phyloP scores from a whole-genome alignment of 2,797 vertebrate genomes.

The Pitangus sulphuratus region DNA sequence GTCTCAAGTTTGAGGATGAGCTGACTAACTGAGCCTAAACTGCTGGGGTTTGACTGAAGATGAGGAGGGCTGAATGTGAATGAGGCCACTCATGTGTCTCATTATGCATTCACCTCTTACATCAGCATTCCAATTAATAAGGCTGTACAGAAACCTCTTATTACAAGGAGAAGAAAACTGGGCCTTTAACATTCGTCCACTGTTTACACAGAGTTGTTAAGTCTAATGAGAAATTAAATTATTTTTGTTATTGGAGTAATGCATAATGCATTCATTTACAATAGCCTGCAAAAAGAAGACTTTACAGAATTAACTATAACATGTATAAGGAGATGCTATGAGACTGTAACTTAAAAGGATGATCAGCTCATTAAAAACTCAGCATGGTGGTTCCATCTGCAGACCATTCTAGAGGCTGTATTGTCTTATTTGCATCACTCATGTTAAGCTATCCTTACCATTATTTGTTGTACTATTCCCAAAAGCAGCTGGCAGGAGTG shows the following conservation, averaged over 20 bases:
- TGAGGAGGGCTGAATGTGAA: background rate
- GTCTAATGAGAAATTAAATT: background rate
- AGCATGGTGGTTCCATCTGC: background rate
- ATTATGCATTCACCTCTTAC: background rate
- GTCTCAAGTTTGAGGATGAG: background rate
- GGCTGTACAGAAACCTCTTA: background rate
- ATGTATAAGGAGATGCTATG: background rate
- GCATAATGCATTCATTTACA: background rate
- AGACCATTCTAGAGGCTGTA: background rate
- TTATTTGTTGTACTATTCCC: background rate
- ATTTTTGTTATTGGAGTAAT: background rate
- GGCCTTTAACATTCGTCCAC: background rate
- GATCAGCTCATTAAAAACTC: conserved; percentile 17
- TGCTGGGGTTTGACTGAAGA: background rate
- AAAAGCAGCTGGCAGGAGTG: background rate
- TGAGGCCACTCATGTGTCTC: fast-evolving
- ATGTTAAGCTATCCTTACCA: background rate
- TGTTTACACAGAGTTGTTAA: background rate
- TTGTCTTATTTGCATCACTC: background rate
- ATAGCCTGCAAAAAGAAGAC: background rate
- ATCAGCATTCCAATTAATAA: background rate
- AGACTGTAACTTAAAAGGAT: background rate
- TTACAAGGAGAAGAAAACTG: background rate
- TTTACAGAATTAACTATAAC: background rate
- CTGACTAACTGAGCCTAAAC: background rate